These are phyloP conservation scores for Alauda arvensis DNA, from an alignment of 2,797 vertebrate genomes.

Conservation along the genomic window DNA sequence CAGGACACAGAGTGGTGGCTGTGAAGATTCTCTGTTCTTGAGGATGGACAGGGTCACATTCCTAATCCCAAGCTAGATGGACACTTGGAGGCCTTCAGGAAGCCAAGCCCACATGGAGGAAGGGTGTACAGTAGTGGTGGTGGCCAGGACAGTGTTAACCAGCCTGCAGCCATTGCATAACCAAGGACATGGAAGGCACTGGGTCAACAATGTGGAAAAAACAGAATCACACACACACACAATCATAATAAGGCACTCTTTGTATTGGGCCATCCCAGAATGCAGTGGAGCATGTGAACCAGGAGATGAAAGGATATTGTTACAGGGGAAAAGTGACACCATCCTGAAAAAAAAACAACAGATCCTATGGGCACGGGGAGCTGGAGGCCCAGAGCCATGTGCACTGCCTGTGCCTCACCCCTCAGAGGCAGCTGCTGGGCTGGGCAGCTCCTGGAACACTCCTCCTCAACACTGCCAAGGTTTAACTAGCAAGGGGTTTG, in stretches of 20 bases:
- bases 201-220: slow-evolving; percentile 63
- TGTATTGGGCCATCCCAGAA: slow-evolving; percentile 61
- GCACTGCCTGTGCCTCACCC: neutral
- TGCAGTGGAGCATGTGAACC: slow-evolving; percentile 50
- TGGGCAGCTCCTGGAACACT: neutral
- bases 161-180: slow-evolving; percentile 54
- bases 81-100: neutral
- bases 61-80: neutral
- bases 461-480: neutral
- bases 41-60: neutral
- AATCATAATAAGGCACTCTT: slow-evolving; percentile 69
- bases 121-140: neutral
- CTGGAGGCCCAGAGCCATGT: neutral
- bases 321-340: slow-evolving; percentile 61
- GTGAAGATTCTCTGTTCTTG: neutral
- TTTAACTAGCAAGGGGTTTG: neutral
- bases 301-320: slow-evolving; percentile 74
- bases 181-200: slow-evolving; percentile 62
- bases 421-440: neutral
- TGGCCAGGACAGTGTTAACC: slow-evolving; percentile 51
- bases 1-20: neutral
- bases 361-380: neutral
- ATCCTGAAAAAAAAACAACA: slow-evolving; percentile 57
- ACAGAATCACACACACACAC: slow-evolving; percentile 61
- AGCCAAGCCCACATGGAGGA: neutral